Evolutionary conservation across 2,888 invertebrate species (phyloP).

Genomic region (Aporophyla lueneburgensis): DNA sequence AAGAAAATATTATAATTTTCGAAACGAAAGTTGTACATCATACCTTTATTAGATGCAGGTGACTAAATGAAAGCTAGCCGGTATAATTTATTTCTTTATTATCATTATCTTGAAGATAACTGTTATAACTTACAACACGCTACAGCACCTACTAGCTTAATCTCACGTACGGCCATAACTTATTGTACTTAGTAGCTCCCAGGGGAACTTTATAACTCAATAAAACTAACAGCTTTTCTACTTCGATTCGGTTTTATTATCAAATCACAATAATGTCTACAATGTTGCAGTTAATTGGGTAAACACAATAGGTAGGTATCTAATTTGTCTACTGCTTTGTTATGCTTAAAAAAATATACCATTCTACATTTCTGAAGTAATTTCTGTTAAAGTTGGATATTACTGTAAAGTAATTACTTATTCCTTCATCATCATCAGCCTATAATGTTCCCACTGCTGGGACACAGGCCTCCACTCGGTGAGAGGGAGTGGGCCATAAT

Average conservation of each 20-base stretch:
- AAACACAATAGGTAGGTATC: neutral
- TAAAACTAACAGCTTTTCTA: conserved; percentile 54
- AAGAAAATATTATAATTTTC: too few relatives aligned
- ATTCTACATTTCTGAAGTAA: neutral
- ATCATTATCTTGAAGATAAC: neutral
- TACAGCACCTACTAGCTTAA: conserved; percentile 5
- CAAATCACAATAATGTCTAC: conserved; percentile 26
- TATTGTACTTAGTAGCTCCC: conserved; percentile 35
- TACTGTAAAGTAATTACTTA: neutral
- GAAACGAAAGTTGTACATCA: neutral
- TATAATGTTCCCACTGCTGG: too few relatives aligned
- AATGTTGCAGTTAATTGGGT: conserved; percentile 25
- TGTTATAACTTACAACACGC: neutral
- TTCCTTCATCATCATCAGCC: too few relatives aligned
- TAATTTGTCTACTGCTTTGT: neutral
- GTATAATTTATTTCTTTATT: neutral
- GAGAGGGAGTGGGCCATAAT: too few relatives aligned
- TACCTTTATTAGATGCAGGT: too few relatives aligned
- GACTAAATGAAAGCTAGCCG: too few relatives aligned
- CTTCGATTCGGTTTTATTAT: conserved; percentile 45
- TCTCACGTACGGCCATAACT: conserved; percentile 32
- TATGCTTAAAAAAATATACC: neutral
- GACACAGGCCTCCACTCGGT: too few relatives aligned
- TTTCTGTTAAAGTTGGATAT: neutral
- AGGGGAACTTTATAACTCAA: conserved; percentile 46